These are phyloP conservation scores for Ligdia adustata DNA, from an alignment of 2,888 invertebrate species.

Conservation along the genomic window DNA sequence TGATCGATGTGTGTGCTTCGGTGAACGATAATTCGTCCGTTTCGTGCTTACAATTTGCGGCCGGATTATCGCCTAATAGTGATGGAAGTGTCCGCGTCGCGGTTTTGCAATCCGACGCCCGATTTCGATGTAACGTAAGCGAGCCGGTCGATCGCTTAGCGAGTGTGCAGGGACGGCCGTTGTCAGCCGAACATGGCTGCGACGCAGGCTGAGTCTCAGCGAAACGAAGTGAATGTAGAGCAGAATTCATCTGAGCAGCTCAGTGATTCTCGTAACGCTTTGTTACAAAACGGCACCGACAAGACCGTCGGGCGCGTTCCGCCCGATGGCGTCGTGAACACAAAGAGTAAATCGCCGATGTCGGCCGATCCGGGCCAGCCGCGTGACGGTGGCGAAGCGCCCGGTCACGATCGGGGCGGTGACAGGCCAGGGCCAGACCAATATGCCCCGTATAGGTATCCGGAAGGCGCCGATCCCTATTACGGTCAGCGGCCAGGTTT, in stretches of 20 bases:
- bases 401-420: slow-evolving; percentile 82
- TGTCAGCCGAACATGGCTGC: slow-evolving; percentile 91
- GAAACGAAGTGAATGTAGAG: slow-evolving; percentile 89
- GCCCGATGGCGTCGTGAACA: slow-evolving; percentile 86
- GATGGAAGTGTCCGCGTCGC: slow-evolving; percentile 84
- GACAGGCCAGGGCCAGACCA: slow-evolving; percentile 74
- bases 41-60: slow-evolving; percentile 75
- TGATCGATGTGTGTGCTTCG: slow-evolving; percentile 89
- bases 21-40: slow-evolving; percentile 86
- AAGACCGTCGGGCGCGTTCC: slow-evolving; percentile 87
- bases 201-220: slow-evolving; percentile 93
- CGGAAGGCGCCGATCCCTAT: slow-evolving; percentile 84
- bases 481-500: slow-evolving; percentile 84
- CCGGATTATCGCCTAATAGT: slow-evolving; percentile 74
- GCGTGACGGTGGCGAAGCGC: slow-evolving; percentile 85
- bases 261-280: slow-evolving; percentile 87
- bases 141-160: slow-evolving; percentile 84
- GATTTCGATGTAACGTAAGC: slow-evolving; percentile 84
- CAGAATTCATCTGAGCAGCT: slow-evolving; percentile 87
- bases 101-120: slow-evolving; percentile 81
- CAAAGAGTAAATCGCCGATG: slow-evolving; percentile 87
- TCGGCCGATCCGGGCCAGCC: slow-evolving; percentile 88
- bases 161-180: slow-evolving; percentile 85
- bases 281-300: slow-evolving; percentile 91
- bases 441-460: slow-evolving; percentile 82